A percentile compares a stretch with the other conserved stretches of the same genome.
Evolutionary conservation across 2,797 vertebrate species (phyloP).

Genomic region (Leptoclinus maculatus): DNA sequence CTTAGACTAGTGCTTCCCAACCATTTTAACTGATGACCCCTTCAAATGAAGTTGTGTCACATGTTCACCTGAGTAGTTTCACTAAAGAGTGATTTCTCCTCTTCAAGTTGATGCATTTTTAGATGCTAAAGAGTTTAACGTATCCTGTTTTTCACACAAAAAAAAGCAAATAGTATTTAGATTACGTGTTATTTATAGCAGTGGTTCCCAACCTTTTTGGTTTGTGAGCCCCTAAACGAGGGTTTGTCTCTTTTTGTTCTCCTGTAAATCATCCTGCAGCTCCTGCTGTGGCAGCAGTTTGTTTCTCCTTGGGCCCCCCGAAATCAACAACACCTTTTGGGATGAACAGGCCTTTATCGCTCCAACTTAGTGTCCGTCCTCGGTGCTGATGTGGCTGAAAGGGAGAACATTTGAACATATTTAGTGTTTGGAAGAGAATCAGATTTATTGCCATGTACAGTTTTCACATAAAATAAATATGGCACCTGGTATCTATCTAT

Average conservation of each 20-base stretch:
- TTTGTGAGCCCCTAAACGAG: not conserved
- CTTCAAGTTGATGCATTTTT: not conserved
- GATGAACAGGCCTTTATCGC: not conserved
- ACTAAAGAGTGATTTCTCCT: not conserved
- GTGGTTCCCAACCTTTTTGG: not conserved
- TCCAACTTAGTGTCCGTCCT: not conserved
- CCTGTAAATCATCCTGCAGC: not conserved
- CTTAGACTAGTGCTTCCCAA: not conserved
- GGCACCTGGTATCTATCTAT: not conserved
- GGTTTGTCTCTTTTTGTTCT: not conserved
- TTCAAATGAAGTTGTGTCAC: not conserved
- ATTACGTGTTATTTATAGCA: not conserved
- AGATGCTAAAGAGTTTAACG: not conserved
- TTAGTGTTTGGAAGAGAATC: not conserved
- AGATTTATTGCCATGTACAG: not conserved
- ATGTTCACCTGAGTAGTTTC: not conserved
- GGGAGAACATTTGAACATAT: not conserved
- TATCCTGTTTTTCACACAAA: not conserved
- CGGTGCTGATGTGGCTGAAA: not conserved
- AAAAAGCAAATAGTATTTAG: not conserved
- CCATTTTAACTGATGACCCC: not conserved
- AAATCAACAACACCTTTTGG: not conserved
- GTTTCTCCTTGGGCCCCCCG: not conserved
- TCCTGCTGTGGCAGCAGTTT: not conserved
- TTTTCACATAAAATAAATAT: not conserved